Base-by-base conservation (phyloP, 2,888 invertebrate genomes). In the Drosophila aldrichi region DNA sequence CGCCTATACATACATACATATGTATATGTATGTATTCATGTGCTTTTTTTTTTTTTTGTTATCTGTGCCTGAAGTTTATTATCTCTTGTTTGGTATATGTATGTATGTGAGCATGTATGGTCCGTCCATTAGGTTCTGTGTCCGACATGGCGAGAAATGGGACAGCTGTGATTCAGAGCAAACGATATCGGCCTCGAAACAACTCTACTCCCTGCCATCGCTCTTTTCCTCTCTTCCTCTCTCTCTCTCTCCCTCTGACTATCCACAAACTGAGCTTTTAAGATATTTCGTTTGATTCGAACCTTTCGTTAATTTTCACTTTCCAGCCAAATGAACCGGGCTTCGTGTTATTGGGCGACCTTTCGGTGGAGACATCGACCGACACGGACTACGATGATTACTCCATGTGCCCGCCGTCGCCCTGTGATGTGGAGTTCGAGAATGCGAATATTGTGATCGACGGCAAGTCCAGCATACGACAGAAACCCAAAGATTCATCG, bases 371-470 rank as follows among this genome's bases (percentile, higher is more conserved):
- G 83, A 94, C 95, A 68, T 94, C 95, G 64, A 94, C 94, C 74
- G 94, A 94, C 74, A 95, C 95, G 81, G 95, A 96, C 91, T 91
- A 88, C 72, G 94, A 94, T 91, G 95, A 95, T 93, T 90, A 92
- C 93, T 79, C 94, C 92, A 79, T 92, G 94, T 95, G 95, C 74
- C 96, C 95, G 77, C 96, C 97, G 44, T 96, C 96, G 88, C 97
- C 97, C 40, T 96, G 97, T 93, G 95, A 96, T 93, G 96, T 97
- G 88, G 95, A 95, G 85, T 97, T 97, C 94, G 95, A 96, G 92
- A 97, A 97, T 94, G 97, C 96, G 93, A 97, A 97, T 93, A 95
- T 97, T 92, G 95, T 97, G 93, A 97, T 97, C 94, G 97, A 97
- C 94, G 97, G 97, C 70, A 95, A 95, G 93, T 97, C 97, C 92